These are phyloP conservation scores for Enteromius unitaeniatus DNA, from an alignment of 2,797 vertebrate genomes.

Conservation along the genomic window DNA sequence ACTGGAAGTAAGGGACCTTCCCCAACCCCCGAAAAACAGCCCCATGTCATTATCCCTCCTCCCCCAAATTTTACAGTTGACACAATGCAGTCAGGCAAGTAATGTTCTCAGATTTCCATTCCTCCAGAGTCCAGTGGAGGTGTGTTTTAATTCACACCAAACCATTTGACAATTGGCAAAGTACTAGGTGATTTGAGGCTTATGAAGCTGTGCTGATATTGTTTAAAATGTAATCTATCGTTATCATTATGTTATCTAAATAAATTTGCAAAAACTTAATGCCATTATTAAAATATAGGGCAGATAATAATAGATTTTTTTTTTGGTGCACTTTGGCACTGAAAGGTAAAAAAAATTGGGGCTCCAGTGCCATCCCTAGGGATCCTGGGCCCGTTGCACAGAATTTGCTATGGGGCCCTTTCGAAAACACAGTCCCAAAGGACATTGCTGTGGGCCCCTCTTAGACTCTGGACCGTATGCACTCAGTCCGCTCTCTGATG, in stretches of 20 bases:
- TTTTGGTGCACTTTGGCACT: no score
- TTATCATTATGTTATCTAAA: no score
- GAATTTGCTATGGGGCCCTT: neutral
- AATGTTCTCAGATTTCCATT: neutral
- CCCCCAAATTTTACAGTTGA: neutral
- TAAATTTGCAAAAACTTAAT: no score
- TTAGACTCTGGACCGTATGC: neutral
- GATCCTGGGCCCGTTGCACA: neutral
- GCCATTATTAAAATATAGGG: no score
- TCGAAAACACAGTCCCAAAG: neutral
- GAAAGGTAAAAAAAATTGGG: no score
- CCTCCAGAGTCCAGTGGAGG: no score
- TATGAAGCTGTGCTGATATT: neutral
- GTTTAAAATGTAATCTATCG: neutral
- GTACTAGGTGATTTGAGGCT: neutral
- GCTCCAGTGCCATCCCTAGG: no score
- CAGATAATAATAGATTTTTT: no score
- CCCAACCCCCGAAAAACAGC: neutral
- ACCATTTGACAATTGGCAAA: neutral
- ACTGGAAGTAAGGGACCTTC: neutral
- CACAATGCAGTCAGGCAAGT: neutral
- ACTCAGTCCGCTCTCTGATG: no score
- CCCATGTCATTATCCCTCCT: neutral
- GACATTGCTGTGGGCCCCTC: neutral
- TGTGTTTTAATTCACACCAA: no score